Conservation (phyloP, 1,140 invertebrate species). For the Drosophila funebris region DNA sequence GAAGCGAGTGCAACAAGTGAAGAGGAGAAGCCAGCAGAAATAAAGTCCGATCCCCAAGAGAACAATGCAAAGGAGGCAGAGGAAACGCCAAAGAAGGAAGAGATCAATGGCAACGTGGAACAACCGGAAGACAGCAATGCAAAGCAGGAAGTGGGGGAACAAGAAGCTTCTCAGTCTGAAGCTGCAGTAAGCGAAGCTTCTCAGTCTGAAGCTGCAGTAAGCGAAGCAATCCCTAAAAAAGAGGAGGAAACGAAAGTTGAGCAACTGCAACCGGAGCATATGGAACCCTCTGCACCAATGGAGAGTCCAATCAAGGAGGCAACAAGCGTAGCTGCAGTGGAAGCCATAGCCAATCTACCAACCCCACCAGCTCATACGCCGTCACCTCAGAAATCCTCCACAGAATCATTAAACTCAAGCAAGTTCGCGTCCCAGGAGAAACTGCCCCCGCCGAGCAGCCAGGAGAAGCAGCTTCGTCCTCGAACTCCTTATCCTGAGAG, state of each 20-base stretch:
- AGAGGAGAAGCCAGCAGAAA: background rate
- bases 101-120: slow-evolving; percentile 35
- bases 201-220: slow-evolving; percentile 17
- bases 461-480: slow-evolving; percentile 62
- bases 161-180: background rate
- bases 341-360: slow-evolving; percentile 44
- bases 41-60: background rate
- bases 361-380: slow-evolving; percentile 50
- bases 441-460: slow-evolving; percentile 1
- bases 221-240: slow-evolving; percentile 6
- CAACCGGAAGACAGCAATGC: background rate
- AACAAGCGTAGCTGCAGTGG: background rate
- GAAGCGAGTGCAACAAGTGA: background rate
- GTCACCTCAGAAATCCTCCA: slow-evolving; percentile 45
- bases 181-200: background rate
- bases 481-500: slow-evolving; percentile 75
- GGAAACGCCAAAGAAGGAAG: background rate
- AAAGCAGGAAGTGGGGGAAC: background rate
- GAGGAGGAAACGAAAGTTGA: background rate
- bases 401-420: slow-evolving; percentile 43
- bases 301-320: slow-evolving; percentile 18
- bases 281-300: slow-evolving; percentile 1
- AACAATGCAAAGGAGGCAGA: background rate
- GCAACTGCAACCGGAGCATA: background rate
- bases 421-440: slow-evolving; percentile 28